Base-by-base conservation (phyloP, 2,888 invertebrate species). In the Deilephila porcellus region DNA sequence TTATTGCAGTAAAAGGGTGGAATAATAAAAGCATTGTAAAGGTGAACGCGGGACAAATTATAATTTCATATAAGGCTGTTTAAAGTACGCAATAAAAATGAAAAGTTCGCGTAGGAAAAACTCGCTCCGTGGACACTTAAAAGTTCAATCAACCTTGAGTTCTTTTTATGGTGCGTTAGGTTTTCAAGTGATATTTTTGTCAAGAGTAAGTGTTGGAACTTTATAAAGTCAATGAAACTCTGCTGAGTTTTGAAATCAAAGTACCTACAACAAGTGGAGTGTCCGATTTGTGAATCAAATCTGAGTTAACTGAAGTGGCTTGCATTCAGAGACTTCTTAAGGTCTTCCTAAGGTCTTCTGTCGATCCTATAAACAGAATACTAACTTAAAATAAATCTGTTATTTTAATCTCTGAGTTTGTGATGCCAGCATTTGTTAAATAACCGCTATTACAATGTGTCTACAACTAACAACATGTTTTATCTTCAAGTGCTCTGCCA, bases 401-500 rank as follows among this genome's bases (percentile, higher is more conserved):
- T 37, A 8, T 7, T 37, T 45, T 45, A 2, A 45, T 14, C 3
- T 11, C 11, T 0, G 1, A 2, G 45, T 11, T 45, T 45, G 45
- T 45, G 3, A 45, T 45, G 19, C 8, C 20, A 20, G 8, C 11
- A n/a, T 59, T 64, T 14, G 3, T 20, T 11, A 19, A 63, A 63
- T n/a, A 8, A 3, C 37, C 7, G 1, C 14, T n/a, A 8, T 17
- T 64, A 64, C 37, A 37, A 20, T 64, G 11, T 20, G 20, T 20
- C 64, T 45, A 4, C 14, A 45, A 45, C 45, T 45, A 37, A 20
- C 11, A 37, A 20, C 11, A 64, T 20, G 17, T 32, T 62, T 37
- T 64, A 37, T 63, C 34, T 64, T 20, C 20, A 64, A 64, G 37
- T 64, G 17, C 20, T 20, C 64, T 32, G 64, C 71, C 76, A 78